These are phyloP conservation scores for Sarcophaga rosellei DNA, from an alignment of 2,888 invertebrate species.

Conservation along the genomic window DNA sequence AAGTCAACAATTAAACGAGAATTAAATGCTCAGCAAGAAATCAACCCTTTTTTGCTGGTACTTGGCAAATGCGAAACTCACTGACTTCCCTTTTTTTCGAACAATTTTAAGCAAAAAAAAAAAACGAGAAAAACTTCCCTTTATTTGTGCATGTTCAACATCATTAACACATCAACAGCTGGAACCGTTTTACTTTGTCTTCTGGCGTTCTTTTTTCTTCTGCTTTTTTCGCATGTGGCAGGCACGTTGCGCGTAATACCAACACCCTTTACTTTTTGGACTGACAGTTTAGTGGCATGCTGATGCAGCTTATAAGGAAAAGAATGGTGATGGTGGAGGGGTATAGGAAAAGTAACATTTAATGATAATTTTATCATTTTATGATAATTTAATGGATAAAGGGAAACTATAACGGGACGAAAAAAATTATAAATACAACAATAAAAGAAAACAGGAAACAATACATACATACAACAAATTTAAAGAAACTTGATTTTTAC, in stretches of 20 bases:
- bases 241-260: not conserved
- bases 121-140: slow-evolving; percentile 19
- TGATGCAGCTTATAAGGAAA: too few species aligned
- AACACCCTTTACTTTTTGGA: slow-evolving; percentile 13
- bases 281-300: not conserved
- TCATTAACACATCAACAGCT: slow-evolving; percentile 68
- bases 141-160: slow-evolving; percentile 63
- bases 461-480: not conserved
- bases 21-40: slow-evolving; percentile 21
- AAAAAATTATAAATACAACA: slow-evolving; percentile 6
- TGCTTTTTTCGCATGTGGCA: too few species aligned
- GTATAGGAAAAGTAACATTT: slow-evolving; percentile 52
- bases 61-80: not conserved
- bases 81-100: not conserved
- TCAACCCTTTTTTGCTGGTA: slow-evolving; percentile 48
- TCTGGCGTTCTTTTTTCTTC: too few species aligned
- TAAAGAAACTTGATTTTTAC: slow-evolving; percentile 57
- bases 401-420: slow-evolving; percentile 6
- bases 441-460: slow-evolving; percentile 18
- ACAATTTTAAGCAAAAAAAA: not conserved
- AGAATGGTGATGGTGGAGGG: too few species aligned
- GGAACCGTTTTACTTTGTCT: not conserved
- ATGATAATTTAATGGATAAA: slow-evolving; percentile 56
- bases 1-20: slow-evolving; percentile 44
- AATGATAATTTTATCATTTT: slow-evolving; percentile 62